Evolutionary conservation across 2,888 invertebrate genomes (phyloP), one percentile per base, ranked within the genome.

Genomic region (Clistopyga incitator): DNA sequence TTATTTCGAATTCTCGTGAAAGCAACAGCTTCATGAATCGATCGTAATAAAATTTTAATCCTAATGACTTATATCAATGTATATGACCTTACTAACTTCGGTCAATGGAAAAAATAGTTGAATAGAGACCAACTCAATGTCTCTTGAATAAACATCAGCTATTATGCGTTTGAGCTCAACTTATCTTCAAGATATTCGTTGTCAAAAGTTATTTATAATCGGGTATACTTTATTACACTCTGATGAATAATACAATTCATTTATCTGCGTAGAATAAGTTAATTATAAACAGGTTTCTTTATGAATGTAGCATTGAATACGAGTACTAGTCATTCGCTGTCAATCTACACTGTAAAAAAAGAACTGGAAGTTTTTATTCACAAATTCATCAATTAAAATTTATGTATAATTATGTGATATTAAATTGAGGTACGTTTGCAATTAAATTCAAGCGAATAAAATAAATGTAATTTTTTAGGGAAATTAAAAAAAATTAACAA

Each of bases 161-260:
- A 50, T 18, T 50, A 54, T 23, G 20, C 54, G 0, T 52, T 18
- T 11, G 20, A 52, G 52, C 20, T 23, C 23, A 54, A 54, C 23
- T 11, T 11, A 23, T 11, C 3, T 23, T 25, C 25, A 23, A 56
- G 13, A 15, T 25, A 56, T 56, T 13, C 23, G 13, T 56, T 56
- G 25, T 13, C 56, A 56, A 56, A 25, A 56, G 56, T 56, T 25
- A 56, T 25, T 56, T 25, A 25, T 25, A 56, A 56, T 15, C 56
- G 11, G 25, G 11, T 11, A 56, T 25, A 11, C 23, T 23, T 20
- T 20, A 54, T 54, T 54, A 56, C 56, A 6, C 4, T 25, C 15
- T 25, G 15, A 56, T 56, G 56, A 56, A 56, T 56, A 23, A 56
- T 25, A 15, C 56, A 56, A 13, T 56, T 18, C 1, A 6, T 50